Evolutionary conservation across 2,888 invertebrate species (phyloP).

Genomic region (Melinaea marsaeus): DNA sequence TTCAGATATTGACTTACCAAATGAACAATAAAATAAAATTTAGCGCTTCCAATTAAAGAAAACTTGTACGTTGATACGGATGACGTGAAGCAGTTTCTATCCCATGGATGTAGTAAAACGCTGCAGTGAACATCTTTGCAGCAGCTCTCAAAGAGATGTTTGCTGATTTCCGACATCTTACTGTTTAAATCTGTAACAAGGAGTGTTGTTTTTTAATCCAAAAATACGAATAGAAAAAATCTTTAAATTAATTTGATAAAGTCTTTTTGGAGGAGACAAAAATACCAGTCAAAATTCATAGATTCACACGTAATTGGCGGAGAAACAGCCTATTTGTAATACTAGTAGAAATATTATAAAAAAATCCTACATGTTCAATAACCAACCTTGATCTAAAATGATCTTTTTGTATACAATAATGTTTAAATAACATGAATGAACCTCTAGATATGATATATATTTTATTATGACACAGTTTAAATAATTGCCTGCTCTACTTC

Average conservation of each 20-base stretch:
- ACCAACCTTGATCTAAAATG: too few species aligned
- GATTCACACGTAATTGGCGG: too few species aligned
- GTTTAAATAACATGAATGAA: not conserved
- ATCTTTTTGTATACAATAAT: not conserved
- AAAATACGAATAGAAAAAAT: not conserved
- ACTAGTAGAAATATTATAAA: too few species aligned
- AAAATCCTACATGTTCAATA: too few species aligned
- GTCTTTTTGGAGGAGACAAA: too few species aligned
- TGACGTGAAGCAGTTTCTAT: constrained; percentile 49
- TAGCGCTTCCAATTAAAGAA: constrained; percentile 61
- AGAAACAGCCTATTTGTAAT: too few species aligned
- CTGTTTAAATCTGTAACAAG: constrained; percentile 8
- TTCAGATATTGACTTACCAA: constrained; percentile 46
- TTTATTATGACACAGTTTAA: not conserved
- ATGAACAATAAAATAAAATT: constrained; percentile 66
- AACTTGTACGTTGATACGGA: constrained; percentile 40
- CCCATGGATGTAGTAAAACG: constrained; percentile 63
- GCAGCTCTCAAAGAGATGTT: constrained; percentile 55
- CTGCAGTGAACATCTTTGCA: constrained; percentile 51
- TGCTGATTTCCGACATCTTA: constrained; percentile 66
- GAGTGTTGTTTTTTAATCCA: not conserved
- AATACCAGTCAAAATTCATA: too few species aligned
- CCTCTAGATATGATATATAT: not conserved
- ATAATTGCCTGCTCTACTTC: not conserved
- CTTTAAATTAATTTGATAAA: too few species aligned